Percentiles rank a stretch among this genome's conserved stretches.
Evolutionary conservation across 2,888 invertebrate genomes (phyloP).

Genomic region (Lepidochitona cinerea): DNA sequence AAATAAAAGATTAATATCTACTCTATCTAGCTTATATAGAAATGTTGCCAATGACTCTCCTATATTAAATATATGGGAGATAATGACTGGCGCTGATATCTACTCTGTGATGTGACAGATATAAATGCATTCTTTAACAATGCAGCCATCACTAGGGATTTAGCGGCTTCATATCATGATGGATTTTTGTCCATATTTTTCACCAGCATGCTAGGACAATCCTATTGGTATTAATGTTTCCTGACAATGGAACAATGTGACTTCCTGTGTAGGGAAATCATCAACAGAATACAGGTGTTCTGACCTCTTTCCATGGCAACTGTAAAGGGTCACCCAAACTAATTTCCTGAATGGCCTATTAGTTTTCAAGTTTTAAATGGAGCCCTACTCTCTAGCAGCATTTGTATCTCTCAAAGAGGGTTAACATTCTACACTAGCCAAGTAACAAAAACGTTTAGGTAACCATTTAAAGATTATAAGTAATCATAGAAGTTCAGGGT

Average conservation of each 20-base stretch:
- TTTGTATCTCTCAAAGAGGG: too few species aligned
- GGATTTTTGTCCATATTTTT: too few species aligned
- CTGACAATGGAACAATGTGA: not conserved
- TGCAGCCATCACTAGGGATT: not conserved
- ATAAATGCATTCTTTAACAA: not conserved
- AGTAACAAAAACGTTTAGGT: too few species aligned
- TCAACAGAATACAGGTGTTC: not conserved
- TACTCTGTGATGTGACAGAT: not conserved
- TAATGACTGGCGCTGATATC: not conserved
- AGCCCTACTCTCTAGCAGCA: too few species aligned
- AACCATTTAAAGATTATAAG: too few species aligned
- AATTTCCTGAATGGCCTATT: not conserved
- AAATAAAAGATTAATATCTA: constrained; percentile 4
- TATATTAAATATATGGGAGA: not conserved
- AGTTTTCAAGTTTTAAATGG: constrained; percentile 2
- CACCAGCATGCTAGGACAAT: too few species aligned
- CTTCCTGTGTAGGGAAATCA: not conserved
- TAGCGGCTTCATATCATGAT: too few species aligned
- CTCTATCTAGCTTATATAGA: not conserved
- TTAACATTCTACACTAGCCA: too few species aligned
- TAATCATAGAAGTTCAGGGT: too few species aligned
- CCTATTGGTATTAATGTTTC: too few species aligned
- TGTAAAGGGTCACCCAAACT: not conserved
- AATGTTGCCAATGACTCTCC: not conserved
- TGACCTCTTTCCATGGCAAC: constrained; percentile 1